Conservation (phyloP, 2,797 vertebrate species). For the Steatocranus sp. region DNA sequence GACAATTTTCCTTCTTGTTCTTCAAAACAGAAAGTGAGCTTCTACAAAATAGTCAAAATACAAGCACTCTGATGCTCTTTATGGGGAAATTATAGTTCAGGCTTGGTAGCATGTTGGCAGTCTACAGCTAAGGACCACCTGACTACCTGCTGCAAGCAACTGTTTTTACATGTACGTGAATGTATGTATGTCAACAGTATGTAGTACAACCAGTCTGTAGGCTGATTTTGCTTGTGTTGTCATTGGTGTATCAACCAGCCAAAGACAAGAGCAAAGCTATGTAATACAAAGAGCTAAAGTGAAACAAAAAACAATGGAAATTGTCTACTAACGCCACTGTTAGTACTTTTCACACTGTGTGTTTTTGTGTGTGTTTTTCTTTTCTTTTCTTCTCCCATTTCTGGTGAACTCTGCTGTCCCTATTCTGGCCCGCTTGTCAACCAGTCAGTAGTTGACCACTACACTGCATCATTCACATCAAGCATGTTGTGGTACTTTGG, state of each 20-base stretch:
- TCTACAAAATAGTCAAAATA: neutral
- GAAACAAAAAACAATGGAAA: neutral
- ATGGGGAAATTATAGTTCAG: neutral
- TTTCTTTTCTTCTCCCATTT: neutral
- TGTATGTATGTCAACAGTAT: neutral
- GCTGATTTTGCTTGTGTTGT: neutral
- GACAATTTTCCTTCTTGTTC: neutral
- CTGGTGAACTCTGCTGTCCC: neutral
- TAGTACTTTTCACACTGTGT: neutral
- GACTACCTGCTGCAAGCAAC: neutral
- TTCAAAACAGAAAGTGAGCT: neutral
- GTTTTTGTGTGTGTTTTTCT: rapidly evolving
- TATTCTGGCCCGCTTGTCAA: rapidly evolving
- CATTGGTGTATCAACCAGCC: neutral
- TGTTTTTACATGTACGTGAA: neutral
- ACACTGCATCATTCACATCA: rapidly evolving
- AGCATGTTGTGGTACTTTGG: neutral
- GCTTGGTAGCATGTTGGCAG: neutral
- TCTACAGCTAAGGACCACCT: neutral
- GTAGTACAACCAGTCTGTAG: neutral
- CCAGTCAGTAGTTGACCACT: neutral
- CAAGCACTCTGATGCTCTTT: neutral
- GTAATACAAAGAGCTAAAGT: rapidly evolving
- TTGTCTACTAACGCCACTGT: rapidly evolving
- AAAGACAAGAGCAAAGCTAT: rapidly evolving